A percentile compares a stretch with the other conserved stretches of the same genome.
These are phyloP conservation scores for Muscidifurax raptorellus DNA, from an alignment of 1,140 invertebrate genomes.

Conservation along the genomic window DNA sequence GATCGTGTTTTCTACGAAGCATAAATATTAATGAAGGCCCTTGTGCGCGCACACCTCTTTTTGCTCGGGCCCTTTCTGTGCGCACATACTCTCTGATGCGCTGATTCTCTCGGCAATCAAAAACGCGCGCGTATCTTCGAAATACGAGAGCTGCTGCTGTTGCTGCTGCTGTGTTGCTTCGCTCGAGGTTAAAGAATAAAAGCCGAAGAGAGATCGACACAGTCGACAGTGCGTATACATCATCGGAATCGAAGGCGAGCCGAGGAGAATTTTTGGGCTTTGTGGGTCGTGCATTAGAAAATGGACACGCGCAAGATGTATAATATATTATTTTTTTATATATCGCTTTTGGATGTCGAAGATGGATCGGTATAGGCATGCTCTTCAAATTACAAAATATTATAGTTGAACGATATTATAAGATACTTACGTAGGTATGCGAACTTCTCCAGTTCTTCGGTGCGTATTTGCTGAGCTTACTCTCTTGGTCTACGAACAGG, in stretches of 20 bases:
- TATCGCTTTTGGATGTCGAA: neutral
- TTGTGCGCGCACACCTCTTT: neutral
- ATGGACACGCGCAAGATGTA: neutral
- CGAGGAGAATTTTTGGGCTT: neutral
- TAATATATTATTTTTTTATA: too few relatives aligned
- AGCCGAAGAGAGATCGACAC: neutral
- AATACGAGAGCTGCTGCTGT: neutral
- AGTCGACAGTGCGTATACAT: neutral
- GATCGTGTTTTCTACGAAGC: slow-evolving; percentile 64
- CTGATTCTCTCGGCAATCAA: slow-evolving; percentile 45
- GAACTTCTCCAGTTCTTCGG: slow-evolving; percentile 96
- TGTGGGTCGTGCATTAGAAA: slow-evolving; percentile 24
- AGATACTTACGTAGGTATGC: slow-evolving; percentile 91
- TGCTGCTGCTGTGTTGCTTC: neutral
- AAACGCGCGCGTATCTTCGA: slow-evolving; percentile 1
- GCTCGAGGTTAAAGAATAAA: slow-evolving; percentile 1
- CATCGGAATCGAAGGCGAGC: neutral
- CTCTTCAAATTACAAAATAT: neutral
- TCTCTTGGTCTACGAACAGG: slow-evolving; percentile 94
- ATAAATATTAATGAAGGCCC: slow-evolving; percentile 65
- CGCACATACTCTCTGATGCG: neutral
- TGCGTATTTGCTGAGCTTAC: slow-evolving; percentile 96
- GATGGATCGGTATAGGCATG: neutral
- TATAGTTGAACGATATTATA: neutral
- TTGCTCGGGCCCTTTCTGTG: neutral